Evolutionary conservation across 2,888 invertebrate genomes (phyloP), one percentile per base, ranked within the genome.

Genomic region (Hecatera dysodea): DNA sequence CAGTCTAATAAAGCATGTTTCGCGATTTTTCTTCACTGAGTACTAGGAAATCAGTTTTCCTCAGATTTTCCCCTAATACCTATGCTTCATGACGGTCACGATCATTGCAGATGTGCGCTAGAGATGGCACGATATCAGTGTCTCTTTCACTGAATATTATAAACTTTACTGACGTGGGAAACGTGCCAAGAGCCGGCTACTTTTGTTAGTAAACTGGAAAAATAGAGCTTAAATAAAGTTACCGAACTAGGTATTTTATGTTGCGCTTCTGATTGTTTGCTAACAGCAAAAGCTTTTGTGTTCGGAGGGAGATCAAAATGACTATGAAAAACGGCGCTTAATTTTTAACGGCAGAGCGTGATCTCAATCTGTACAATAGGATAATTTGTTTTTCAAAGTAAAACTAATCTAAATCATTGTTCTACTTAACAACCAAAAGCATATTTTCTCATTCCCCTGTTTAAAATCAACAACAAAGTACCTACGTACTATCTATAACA

Each of bases 81-180:
- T 29, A 29, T 44, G 12, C 22, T 64, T 62, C 57, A 73, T 62
- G 75, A 57, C 65, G 62, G 72, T 78, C 78, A 70, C 77, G 67
- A 75, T 76, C 76, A 80, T 68, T 74, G 80, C 77, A 85, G 83
- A 81, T 80, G 77, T 79, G 57, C 65, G 77, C 63, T 68, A 33
- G 81, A 59, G 84, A 82, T 12, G 46, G 68, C 50, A 44, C 56
- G 53, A 69, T 86, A 64, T 70, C 55, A 67, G 52, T 72, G 39
- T 84, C 81, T 87, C 84, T 80, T 64, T 79, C 76, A 69, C 80
- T 81, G 85, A 86, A 88, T 88, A 86, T 89, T 87, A 88, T 89
- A 87, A 89, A 90, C 87, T 90, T 90, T 89, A 86, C 81, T 83
- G 86, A 85, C 86, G 85, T 87, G 91, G 92, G 92, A 90, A 89